A percentile compares a stretch with the other conserved stretches of the same genome.
Conservation (phyloP, 2,888 invertebrate species). For the Caenorhabditis sp. region DNA sequence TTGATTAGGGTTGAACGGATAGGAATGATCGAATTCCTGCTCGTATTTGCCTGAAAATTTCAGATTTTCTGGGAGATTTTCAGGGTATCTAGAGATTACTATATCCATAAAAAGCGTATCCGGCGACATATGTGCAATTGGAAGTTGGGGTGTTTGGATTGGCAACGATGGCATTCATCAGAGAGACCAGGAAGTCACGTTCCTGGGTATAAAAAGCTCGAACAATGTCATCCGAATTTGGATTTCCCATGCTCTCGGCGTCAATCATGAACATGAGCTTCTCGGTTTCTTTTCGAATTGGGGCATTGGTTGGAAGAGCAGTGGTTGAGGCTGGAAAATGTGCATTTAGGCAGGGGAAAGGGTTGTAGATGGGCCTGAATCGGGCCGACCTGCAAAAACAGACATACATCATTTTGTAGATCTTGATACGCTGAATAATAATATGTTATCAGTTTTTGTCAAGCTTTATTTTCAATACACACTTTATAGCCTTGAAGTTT, state of each 20-base stretch:
- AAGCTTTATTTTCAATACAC: too few relatives aligned
- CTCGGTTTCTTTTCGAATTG: not conserved
- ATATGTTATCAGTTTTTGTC: too few relatives aligned
- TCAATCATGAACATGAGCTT: not conserved
- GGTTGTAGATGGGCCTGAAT: too few relatives aligned
- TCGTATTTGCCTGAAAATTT: not conserved
- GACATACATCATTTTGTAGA: too few relatives aligned
- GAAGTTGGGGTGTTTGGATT: not conserved
- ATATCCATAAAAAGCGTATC: not conserved
- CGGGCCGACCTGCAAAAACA: too few relatives aligned
- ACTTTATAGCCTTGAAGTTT: too few relatives aligned
- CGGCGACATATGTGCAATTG: not conserved
- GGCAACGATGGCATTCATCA: not conserved
- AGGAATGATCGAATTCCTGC: too few relatives aligned
- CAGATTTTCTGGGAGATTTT: not conserved
- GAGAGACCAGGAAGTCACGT: not conserved
- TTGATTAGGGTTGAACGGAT: too few relatives aligned
- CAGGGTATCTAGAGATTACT: not conserved
- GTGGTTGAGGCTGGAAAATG: not conserved
- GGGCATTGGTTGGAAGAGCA: not conserved
- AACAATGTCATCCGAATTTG: not conserved
- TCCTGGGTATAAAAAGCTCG: not conserved
- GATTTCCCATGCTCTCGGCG: not conserved
- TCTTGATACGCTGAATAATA: too few relatives aligned
- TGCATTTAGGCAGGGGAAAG: too few relatives aligned